A percentile compares a stretch with the other conserved stretches of the same genome.
Evolutionary conservation across 2,797 vertebrate species (phyloP).

Genomic region (Myotis vivesi): DNA sequence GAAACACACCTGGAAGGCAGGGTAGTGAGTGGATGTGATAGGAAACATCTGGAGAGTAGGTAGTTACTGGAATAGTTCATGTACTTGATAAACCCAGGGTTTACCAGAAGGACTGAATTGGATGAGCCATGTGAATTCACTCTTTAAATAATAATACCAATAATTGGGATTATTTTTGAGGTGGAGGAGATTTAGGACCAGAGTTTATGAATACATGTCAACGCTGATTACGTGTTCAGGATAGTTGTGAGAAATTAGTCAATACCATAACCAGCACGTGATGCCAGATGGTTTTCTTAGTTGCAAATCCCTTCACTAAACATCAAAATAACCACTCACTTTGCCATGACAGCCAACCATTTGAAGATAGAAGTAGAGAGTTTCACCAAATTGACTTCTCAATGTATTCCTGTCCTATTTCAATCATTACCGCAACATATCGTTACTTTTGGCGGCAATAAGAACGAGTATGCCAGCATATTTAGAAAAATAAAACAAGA

Average conservation of each 20-base stretch:
- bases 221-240: slow-evolving; percentile 32
- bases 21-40: not conserved
- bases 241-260: not conserved
- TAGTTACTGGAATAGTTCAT: not conserved
- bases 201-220: not conserved
- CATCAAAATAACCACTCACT: not conserved
- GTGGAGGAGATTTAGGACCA: not conserved
- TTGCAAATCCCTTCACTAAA: not conserved
- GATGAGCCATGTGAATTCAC: not conserved
- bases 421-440: not conserved
- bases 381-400: not conserved
- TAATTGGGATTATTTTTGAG: slow-evolving; percentile 1
- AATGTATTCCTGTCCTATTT: slow-evolving; percentile 1
- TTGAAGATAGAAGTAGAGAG: not conserved
- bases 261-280: not conserved
- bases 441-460: not conserved
- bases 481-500: not conserved
- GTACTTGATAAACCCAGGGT: not conserved
- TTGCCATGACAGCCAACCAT: not conserved
- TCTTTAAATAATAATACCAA: slow-evolving; percentile 9
- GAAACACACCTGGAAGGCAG: not conserved
- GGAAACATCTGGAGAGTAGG: not conserved
- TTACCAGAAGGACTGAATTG: not conserved
- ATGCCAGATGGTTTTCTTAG: not conserved
- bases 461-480: not conserved